Conservation (phyloP, 2,888 invertebrate genomes). For the Lucinisca nassula region DNA sequence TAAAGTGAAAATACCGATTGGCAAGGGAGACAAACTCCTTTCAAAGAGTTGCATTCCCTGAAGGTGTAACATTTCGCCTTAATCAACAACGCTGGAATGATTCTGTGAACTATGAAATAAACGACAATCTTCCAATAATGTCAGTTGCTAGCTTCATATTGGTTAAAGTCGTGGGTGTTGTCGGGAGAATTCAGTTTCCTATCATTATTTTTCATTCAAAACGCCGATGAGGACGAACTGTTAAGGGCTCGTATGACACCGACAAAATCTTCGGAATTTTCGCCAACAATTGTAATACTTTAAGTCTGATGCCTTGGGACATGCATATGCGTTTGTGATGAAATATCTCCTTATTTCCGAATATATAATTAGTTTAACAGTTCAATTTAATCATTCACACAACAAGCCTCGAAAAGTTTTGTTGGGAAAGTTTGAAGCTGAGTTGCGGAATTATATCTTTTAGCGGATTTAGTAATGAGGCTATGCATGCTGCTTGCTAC, state of each 20-base stretch:
- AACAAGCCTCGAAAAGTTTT: not conserved
- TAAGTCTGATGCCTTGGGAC: not conserved
- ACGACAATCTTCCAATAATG: constrained; percentile 5
- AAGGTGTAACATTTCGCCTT: no score
- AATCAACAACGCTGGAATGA: not conserved
- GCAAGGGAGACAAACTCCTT: no score
- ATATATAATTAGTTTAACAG: not conserved
- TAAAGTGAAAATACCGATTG: no score
- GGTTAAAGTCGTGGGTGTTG: constrained; percentile 7
- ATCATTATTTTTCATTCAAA: not conserved
- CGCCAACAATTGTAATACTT: not conserved
- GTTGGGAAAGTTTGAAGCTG: not conserved
- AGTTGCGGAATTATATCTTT: not conserved
- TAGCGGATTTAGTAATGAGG: constrained; percentile 48
- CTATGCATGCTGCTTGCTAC: constrained; percentile 60
- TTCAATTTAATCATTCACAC: not conserved
- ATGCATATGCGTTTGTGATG: not conserved
- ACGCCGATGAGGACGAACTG: constrained; percentile 1
- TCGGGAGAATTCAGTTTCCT: not conserved
- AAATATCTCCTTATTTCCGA: not conserved
- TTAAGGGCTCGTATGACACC: no score
- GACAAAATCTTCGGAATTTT: not conserved
- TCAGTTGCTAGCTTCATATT: constrained; percentile 4
- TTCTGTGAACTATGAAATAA: constrained; percentile 11
- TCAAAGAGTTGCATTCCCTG: no score